These are phyloP conservation scores for Syngnathus rostellatus DNA, from an alignment of 2,797 vertebrate species.

Conservation along the genomic window DNA sequence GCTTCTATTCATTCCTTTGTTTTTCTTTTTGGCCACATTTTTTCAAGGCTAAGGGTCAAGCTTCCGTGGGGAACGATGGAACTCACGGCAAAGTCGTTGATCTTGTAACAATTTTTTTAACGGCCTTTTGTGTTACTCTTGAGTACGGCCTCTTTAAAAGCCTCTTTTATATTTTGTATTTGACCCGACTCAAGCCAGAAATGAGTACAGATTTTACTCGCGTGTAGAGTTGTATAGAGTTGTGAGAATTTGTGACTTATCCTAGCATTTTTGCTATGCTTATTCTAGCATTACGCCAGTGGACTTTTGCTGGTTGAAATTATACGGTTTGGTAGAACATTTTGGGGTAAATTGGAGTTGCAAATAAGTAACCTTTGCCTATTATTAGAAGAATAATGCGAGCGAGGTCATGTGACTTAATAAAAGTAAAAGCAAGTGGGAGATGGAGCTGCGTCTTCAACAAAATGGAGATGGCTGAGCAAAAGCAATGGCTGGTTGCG, in stretches of 20 bases:
- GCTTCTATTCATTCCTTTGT: background rate
- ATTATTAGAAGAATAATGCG: too few relatives aligned
- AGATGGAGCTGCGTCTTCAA: too few relatives aligned
- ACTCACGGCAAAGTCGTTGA: slow-evolving; percentile 5
- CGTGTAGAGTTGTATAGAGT: too few relatives aligned
- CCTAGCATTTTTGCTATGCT: too few relatives aligned
- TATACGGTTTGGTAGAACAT: too few relatives aligned
- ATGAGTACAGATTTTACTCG: background rate
- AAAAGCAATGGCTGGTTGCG: slow-evolving; percentile 22
- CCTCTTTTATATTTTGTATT: background rate
- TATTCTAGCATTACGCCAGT: too few relatives aligned
- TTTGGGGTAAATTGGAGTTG: too few relatives aligned
- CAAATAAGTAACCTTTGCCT: too few relatives aligned
- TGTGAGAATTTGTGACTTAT: too few relatives aligned
- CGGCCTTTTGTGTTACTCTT: slow-evolving; percentile 1
- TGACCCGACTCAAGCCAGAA: background rate
- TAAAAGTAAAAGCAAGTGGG: too few relatives aligned
- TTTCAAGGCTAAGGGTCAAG: background rate
- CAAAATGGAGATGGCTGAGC: background rate
- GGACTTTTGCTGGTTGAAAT: too few relatives aligned
- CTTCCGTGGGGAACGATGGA: slow-evolving; percentile 16
- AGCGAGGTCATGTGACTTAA: too few relatives aligned
- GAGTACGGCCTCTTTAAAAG: slow-evolving; percentile 1
- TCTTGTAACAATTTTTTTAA: background rate
- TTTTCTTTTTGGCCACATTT: background rate